Evolutionary conservation across 2,888 invertebrate species (phyloP).

Genomic region (Microctonus brassicae): DNA sequence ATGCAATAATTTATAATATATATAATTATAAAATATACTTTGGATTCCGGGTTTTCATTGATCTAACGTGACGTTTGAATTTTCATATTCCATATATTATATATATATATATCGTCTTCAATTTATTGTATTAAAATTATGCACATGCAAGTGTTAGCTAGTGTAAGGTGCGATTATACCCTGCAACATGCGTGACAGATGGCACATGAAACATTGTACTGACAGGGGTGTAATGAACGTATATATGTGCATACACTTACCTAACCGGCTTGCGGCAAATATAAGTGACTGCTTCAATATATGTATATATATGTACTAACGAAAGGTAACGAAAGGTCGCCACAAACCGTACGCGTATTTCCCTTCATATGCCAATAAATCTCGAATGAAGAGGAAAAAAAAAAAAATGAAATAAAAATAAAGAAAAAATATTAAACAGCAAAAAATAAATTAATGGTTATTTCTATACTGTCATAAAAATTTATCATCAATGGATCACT

Average conservation of each 20-base stretch:
- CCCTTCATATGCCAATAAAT: slow-evolving; percentile 7
- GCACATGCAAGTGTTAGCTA: no score
- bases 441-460: background rate
- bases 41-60: background rate
- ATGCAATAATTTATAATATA: background rate
- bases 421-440: no score
- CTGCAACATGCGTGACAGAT: slow-evolving; percentile 29
- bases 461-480: background rate
- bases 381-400: background rate
- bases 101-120: no score
- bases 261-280: slow-evolving; percentile 15
- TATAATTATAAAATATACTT: background rate
- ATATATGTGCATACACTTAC: slow-evolving; percentile 32
- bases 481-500: background rate
- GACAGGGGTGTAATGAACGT: slow-evolving; percentile 28
- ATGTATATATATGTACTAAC: no score
- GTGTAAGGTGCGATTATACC: slow-evolving; percentile 21
- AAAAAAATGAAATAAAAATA: background rate
- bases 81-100: no score
- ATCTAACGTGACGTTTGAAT: background rate
- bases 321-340: slow-evolving; percentile 17
- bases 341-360: slow-evolving; percentile 16
- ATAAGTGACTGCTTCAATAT: slow-evolving; percentile 3
- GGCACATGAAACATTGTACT: slow-evolving; percentile 32
- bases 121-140: no score